phyloP scores from a whole-genome alignment of 2,113 vertebrate genomes.

The Dasyornis broadbenti region DNA sequence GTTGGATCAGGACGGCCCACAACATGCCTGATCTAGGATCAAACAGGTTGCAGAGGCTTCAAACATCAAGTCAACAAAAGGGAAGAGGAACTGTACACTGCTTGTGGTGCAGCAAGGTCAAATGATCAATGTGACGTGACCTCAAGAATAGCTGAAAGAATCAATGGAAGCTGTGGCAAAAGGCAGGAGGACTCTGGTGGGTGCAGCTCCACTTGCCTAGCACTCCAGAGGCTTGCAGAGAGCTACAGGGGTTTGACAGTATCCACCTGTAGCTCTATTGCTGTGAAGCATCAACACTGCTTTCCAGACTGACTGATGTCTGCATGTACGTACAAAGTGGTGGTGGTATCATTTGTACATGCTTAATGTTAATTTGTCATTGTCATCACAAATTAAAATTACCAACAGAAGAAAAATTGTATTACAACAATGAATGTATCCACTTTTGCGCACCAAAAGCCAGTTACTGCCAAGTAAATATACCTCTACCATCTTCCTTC shows the following conservation, averaged over 20 bases:
- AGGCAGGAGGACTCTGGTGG: rapidly evolving
- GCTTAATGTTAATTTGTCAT: background rate
- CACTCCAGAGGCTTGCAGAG: background rate
- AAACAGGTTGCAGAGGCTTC: background rate
- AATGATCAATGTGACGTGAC: background rate
- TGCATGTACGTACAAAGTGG: background rate
- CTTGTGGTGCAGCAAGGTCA: background rate
- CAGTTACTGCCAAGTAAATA: background rate
- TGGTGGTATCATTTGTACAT: background rate
- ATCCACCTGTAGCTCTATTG: background rate
- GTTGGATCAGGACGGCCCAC: background rate
- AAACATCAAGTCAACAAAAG: background rate
- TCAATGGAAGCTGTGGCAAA: background rate
- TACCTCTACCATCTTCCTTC: background rate
- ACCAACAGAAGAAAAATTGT: background rate
- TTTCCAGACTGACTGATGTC: background rate
- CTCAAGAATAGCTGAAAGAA: background rate
- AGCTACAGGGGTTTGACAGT: background rate
- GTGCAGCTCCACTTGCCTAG: background rate
- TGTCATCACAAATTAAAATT: background rate
- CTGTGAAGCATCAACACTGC: rapidly evolving
- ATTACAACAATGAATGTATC: background rate
- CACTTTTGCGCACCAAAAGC: background rate
- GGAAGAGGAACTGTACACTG: background rate
- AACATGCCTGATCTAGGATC: background rate